phyloP scores from a whole-genome alignment of 2,113 vertebrate species.

The Isurus oxyrinchus region DNA sequence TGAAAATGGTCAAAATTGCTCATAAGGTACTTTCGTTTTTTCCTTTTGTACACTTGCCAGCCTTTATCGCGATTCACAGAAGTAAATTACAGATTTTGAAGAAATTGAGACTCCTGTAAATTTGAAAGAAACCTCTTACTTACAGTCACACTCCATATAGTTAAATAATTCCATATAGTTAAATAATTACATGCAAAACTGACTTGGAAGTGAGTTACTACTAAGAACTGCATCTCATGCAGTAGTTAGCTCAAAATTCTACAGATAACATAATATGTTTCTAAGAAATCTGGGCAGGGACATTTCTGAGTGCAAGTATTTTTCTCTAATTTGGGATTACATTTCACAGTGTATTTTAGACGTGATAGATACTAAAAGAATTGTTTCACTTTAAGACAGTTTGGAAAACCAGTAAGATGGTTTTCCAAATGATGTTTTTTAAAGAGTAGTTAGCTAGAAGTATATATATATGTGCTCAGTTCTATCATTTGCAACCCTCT shows the following conservation, averaged over 20 bases:
- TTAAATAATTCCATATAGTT: neutral
- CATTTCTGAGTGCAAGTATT: neutral
- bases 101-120: neutral
- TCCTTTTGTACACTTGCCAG: neutral
- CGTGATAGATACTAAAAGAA: neutral
- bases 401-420: neutral
- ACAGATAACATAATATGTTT: neutral
- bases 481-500: neutral
- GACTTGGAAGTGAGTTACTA: neutral
- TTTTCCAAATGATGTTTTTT: neutral
- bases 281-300: neutral
- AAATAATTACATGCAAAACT: neutral
- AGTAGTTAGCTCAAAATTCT: neutral
- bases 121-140: neutral
- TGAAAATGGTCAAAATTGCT: neutral
- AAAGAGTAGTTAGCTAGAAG: neutral
- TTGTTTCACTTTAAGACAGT: neutral
- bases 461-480: neutral
- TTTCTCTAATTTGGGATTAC: neutral
- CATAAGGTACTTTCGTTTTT: neutral
- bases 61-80: neutral
- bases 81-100: neutral
- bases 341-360: neutral
- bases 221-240: neutral
- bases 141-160: neutral